Base-by-base conservation (phyloP, 2,888 invertebrate genomes). In the Ischnura elegans region DNA sequence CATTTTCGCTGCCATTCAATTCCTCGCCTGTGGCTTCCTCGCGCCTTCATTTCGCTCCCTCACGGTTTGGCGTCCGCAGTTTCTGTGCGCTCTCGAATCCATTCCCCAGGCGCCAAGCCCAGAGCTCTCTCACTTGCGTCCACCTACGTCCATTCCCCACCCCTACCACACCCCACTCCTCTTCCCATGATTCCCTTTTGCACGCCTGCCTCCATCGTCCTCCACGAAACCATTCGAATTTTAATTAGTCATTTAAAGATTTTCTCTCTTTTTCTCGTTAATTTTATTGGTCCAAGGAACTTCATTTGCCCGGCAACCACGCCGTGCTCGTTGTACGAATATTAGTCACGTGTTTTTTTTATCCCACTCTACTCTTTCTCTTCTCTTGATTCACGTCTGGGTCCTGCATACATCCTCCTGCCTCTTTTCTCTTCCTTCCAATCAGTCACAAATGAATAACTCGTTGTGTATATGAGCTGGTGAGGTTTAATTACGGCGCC, bases 391-490 rank as follows among this genome's bases (percentile, higher is more conserved):
- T 86, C 86, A 16, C n/a, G 45, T 86, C 45, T n/a, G 43, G 25
- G n/a, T 87, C 55, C 51, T 66, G 42, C n/a, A n/a, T 90, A 43
- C 61, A 47, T 87, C 46, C 47, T 87, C 46, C 47, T 87, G 46
- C 29, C 29, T 16, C 8, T 45, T n/a, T 90, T 90, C 42, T n/a
- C n/a, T 21, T n/a, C 43, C 43, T 5, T 66, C 61, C 25, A 90
- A 90, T 90, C 51, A 76, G 76, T 76, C 76, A 76, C 36, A 76
- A 76, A 76, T 36, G 76, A 36, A 76, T 36, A 76, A 76, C 76
- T 25, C 76, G 29, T 36, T 76, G 76, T 36, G 13, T 36, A 36
- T 61, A n/a, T 76, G 76, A 36, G 76, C 76, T 5, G 76, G 8
- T 76, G 76, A 0, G 76, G 76, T 76, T 76, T 76, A 76, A 76